Conservation (phyloP, 2,113 vertebrate genomes). For the Oreochromis aureus region DNA sequence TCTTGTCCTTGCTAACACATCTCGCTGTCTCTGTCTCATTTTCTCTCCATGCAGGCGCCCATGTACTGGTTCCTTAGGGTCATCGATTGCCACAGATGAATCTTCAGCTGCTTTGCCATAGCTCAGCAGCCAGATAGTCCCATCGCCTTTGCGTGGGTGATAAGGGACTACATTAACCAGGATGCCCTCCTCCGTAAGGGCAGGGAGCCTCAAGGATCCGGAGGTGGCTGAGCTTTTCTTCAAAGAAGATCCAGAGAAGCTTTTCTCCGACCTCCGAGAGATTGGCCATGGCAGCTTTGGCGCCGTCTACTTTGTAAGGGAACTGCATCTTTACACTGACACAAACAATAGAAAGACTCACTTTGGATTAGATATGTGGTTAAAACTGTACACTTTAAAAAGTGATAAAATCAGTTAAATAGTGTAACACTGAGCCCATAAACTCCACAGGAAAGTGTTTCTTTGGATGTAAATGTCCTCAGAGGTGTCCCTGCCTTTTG, state of each 20-base stretch:
- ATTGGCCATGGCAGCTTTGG: slow-evolving; percentile 99
- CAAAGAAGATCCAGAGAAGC: slow-evolving; percentile 98
- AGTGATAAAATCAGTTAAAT: not conserved
- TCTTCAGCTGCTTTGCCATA: slow-evolving; percentile 81
- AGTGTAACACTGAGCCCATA: not conserved
- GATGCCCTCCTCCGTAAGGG: slow-evolving; percentile 96
- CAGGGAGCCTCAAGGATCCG: slow-evolving; percentile 97
- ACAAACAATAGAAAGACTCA: not conserved
- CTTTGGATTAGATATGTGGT: not conserved
- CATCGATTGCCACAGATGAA: slow-evolving; percentile 89
- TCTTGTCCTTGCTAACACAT: not conserved
- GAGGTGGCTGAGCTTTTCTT: slow-evolving; percentile 98
- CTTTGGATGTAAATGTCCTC: not conserved
- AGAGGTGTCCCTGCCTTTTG: not conserved
- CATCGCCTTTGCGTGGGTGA: slow-evolving; percentile 70
- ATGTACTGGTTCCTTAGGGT: slow-evolving; percentile 78
- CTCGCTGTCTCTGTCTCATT: not conserved
- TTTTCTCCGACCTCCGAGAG: slow-evolving; percentile 96
- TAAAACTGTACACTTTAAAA: not conserved
- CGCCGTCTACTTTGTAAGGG: slow-evolving; percentile 96
- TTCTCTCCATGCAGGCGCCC: slow-evolving; percentile 68
- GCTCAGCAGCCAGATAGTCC: slow-evolving; percentile 90
- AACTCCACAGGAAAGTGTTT: not conserved
- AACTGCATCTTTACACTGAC: not conserved
- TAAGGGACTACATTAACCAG: slow-evolving; percentile 64